These are phyloP conservation scores for Microctonus aethiopoides DNA, from an alignment of 2,888 invertebrate species.

Conservation along the genomic window DNA sequence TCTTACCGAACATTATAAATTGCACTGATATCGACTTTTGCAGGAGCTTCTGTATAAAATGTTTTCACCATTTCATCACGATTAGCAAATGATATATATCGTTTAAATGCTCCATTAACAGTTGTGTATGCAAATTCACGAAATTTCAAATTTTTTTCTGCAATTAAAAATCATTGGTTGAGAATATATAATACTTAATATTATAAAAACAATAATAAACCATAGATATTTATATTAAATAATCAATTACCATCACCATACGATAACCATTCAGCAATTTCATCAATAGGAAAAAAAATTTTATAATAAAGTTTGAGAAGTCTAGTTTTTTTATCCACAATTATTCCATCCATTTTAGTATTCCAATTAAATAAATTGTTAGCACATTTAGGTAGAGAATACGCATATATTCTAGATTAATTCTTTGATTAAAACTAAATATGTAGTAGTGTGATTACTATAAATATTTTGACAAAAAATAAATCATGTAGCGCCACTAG, in stretches of 20 bases:
- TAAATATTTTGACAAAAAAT: no score
- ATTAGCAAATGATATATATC: constrained; percentile 87
- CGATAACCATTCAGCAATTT: constrained; percentile 89
- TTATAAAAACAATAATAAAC: neutral
- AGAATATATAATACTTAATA: neutral
- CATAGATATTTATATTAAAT: constrained; percentile 34
- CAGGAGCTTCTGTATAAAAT: constrained; percentile 82
- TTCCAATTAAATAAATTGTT: neutral
- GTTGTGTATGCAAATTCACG: constrained; percentile 96
- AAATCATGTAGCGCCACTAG: no score
- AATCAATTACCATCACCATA: constrained; percentile 77
- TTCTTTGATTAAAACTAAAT: no score
- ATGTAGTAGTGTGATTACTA: no score
- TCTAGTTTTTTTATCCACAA: neutral
- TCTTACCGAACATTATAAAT: constrained; percentile 79
- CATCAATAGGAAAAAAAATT: constrained; percentile 86
- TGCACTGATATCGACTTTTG: constrained; percentile 97
- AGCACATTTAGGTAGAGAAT: neutral
- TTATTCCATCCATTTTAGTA: neutral
- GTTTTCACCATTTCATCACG: constrained; percentile 84
- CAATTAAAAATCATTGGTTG: constrained; percentile 29
- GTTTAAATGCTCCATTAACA: constrained; percentile 90
- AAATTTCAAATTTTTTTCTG: constrained; percentile 73
- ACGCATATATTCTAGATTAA: no score
- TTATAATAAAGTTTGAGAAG: constrained; percentile 81